Percentiles rank a stretch among this genome's conserved stretches.
Evolutionary conservation across 2,888 invertebrate species (phyloP).

Genomic region (Biston betularia): DNA sequence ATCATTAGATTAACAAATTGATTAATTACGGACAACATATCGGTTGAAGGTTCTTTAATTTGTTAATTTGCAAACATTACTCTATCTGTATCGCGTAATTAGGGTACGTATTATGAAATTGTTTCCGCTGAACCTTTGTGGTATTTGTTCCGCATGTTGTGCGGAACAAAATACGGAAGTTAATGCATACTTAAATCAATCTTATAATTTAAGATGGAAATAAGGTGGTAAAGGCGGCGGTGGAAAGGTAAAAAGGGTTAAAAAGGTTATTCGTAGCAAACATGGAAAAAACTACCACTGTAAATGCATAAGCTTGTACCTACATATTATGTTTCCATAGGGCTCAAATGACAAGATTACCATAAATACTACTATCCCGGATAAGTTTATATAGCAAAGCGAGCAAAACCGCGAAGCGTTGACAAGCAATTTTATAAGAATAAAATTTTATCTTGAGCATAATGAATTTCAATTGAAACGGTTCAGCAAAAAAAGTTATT

Average conservation of each 20-base stretch:
- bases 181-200: slow-evolving; percentile 3
- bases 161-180: slow-evolving; percentile 26
- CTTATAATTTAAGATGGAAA: not conserved
- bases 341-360: not conserved
- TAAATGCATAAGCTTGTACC: not conserved
- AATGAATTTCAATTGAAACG: slow-evolving; percentile 4
- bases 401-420: no score
- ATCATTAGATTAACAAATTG: slow-evolving; percentile 9
- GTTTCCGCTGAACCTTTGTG: slow-evolving; percentile 27
- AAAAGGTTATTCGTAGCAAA: not conserved
- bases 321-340: not conserved
- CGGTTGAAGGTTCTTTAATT: slow-evolving; percentile 23
- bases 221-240: no score
- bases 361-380: no score
- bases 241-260: not conserved
- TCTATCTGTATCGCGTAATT: slow-evolving; percentile 10
- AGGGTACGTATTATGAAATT: slow-evolving; percentile 20
- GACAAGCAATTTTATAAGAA: no score
- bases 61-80: slow-evolving; percentile 20
- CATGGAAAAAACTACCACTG: not conserved
- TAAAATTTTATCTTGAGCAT: not conserved
- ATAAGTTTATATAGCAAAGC: no score
- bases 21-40: slow-evolving; percentile 18
- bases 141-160: slow-evolving; percentile 27
- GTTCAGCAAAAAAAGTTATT: slow-evolving; percentile 13